Conservation (phyloP, 2,113 vertebrate genomes). For the Rhinopomastus cyanomelas region DNA sequence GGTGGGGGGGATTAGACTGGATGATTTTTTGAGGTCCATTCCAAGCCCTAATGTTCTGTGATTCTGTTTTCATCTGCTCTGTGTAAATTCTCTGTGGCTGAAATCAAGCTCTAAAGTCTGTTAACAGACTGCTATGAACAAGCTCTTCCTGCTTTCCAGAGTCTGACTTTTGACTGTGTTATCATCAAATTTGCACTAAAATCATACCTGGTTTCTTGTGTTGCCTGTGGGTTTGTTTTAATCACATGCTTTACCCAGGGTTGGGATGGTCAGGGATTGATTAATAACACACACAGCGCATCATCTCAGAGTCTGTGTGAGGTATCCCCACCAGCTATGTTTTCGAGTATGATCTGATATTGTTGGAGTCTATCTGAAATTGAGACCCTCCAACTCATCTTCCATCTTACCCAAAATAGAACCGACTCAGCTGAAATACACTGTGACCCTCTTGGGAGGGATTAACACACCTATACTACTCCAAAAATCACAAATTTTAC, state of each 20-base stretch:
- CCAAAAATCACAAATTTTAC: not conserved
- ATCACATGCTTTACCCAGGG: not conserved
- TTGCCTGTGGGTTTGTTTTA: not conserved
- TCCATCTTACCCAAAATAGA: not conserved
- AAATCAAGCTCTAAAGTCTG: not conserved
- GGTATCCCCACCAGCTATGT: not conserved
- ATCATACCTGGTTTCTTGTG: fast-evolving
- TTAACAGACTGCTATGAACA: not conserved
- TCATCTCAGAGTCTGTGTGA: not conserved
- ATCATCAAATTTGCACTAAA: not conserved
- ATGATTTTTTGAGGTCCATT: too few species aligned
- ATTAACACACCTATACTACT: not conserved
- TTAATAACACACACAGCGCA: not conserved
- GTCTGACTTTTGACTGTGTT: not conserved
- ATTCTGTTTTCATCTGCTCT: too few species aligned
- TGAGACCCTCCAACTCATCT: not conserved
- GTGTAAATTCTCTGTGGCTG: not conserved
- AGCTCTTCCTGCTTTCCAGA: not conserved
- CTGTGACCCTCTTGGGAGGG: fast-evolving
- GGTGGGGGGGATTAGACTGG: too few species aligned
- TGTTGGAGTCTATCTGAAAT: not conserved
- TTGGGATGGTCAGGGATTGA: not conserved
- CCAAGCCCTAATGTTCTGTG: too few species aligned
- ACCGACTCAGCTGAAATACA: not conserved
- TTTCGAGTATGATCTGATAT: not conserved